A percentile compares a stretch with the other conserved stretches of the same genome.
Evolutionary conservation across 2,888 invertebrate species (phyloP).

Genomic region (Dioctria rufipes): DNA sequence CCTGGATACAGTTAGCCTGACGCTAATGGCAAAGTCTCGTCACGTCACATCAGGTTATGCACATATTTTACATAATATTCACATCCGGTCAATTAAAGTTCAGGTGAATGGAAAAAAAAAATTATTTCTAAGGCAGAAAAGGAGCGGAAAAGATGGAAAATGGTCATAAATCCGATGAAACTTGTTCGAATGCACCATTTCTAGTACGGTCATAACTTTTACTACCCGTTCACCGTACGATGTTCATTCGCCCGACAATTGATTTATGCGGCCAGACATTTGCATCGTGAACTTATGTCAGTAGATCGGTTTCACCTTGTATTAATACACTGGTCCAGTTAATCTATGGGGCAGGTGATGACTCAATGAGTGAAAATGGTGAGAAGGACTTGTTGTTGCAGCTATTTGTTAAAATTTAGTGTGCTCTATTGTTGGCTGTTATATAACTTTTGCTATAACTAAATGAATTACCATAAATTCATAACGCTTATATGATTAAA

Average conservation of each 20-base stretch:
- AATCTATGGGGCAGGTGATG: too few species aligned
- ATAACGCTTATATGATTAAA: too few species aligned
- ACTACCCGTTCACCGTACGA: not conserved
- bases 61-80: slow-evolving; percentile 49
- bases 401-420: too few species aligned
- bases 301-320: too few species aligned
- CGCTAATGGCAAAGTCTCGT: slow-evolving; percentile 34
- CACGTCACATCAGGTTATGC: slow-evolving; percentile 45
- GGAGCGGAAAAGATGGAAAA: slow-evolving; percentile 7
- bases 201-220: slow-evolving; percentile 1
- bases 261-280: not conserved
- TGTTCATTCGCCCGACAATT: not conserved
- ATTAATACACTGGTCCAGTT: too few species aligned
- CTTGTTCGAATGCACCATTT: not conserved
- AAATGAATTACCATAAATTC: too few species aligned
- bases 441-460: too few species aligned
- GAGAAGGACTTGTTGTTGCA: too few species aligned
- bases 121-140: not conserved
- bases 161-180: slow-evolving; percentile 1
- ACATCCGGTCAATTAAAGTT: slow-evolving; percentile 48
- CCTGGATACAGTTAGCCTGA: slow-evolving; percentile 17
- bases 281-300: not conserved
- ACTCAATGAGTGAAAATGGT: too few species aligned
- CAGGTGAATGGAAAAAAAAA: slow-evolving; percentile 31
- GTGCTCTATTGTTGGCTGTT: too few species aligned